A percentile compares a stretch with the other conserved stretches of the same genome.
These are phyloP conservation scores for Willowsia nigromaculata DNA, from an alignment of 2,888 invertebrate species.

Conservation along the genomic window DNA sequence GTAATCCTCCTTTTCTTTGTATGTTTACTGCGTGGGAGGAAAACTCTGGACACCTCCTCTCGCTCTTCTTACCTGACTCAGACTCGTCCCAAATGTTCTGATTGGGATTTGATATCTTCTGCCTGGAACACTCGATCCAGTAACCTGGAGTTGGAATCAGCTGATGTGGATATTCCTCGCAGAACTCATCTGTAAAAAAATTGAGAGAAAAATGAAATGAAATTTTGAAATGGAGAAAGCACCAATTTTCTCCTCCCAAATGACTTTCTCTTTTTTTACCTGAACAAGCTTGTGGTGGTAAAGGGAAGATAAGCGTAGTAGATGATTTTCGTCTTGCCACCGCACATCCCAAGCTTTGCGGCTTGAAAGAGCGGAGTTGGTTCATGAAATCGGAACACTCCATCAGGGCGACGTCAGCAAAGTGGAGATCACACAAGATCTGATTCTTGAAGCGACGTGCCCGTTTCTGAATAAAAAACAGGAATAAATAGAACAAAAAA, in stretches of 20 bases:
- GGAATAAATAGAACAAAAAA: neutral
- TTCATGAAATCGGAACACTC: conserved; percentile 99
- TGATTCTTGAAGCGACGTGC: conserved; percentile 88
- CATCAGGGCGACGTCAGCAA: conserved; percentile 97
- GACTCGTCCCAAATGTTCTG: conserved; percentile 88
- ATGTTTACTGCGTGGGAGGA: no score
- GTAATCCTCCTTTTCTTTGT: no score
- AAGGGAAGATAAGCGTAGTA: conserved; percentile 94
- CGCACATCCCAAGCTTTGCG: conserved; percentile 96
- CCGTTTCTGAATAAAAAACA: conserved; percentile 81
- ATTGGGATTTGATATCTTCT: conserved; percentile 82
- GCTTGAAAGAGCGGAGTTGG: conserved; percentile 96
- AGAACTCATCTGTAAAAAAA: conserved; percentile 93
- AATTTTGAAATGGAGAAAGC: neutral
- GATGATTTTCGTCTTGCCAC: conserved; percentile 96
- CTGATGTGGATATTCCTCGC: conserved; percentile 95
- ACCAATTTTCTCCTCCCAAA: neutral
- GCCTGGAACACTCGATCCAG: conserved; percentile 97
- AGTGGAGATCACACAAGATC: conserved; percentile 97
- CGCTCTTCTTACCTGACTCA: conserved; percentile 72
- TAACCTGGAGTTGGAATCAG: conserved; percentile 95
- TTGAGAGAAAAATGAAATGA: neutral
- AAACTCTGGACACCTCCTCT: no score
- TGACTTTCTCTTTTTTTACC: conserved; percentile 81
- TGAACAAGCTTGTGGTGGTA: conserved; percentile 96